Conservation (phyloP, 2,113 vertebrate genomes). For the Nycticryphes semicollaris region DNA sequence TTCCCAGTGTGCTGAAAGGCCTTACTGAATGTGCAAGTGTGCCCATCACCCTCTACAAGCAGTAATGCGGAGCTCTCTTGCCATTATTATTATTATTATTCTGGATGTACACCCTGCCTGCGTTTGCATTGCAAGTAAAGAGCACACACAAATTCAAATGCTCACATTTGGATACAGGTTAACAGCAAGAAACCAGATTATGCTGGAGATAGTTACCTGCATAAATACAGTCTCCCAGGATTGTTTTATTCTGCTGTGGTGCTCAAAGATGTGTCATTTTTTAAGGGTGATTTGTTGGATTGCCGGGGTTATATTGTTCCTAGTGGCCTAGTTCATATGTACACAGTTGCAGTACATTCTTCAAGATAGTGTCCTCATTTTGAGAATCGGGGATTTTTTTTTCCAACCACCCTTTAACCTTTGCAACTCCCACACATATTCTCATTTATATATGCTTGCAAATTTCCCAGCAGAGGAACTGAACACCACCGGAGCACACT, state of each 20-base stretch:
- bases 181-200: neutral
- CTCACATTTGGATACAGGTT: neutral
- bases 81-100: neutral
- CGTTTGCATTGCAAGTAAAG: neutral
- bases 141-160: neutral
- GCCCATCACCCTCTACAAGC: neutral
- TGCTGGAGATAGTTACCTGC: neutral
- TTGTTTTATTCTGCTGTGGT: neutral
- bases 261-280: neutral
- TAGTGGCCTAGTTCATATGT: neutral
- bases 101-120: neutral
- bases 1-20: neutral
- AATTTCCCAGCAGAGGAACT: neutral
- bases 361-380: neutral
- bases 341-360: neutral
- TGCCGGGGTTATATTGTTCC: neutral
- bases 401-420: neutral
- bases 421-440: neutral
- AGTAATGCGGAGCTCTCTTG: neutral
- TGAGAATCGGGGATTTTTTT: neutral
- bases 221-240: neutral
- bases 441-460: fast-evolving
- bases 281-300: neutral
- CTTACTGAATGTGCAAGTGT: neutral
- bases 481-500: neutral